Evolutionary conservation across 37 sponge, comb jelly and placozoan genomes (phyloP).

Genomic region (Halichondria panicea): DNA sequence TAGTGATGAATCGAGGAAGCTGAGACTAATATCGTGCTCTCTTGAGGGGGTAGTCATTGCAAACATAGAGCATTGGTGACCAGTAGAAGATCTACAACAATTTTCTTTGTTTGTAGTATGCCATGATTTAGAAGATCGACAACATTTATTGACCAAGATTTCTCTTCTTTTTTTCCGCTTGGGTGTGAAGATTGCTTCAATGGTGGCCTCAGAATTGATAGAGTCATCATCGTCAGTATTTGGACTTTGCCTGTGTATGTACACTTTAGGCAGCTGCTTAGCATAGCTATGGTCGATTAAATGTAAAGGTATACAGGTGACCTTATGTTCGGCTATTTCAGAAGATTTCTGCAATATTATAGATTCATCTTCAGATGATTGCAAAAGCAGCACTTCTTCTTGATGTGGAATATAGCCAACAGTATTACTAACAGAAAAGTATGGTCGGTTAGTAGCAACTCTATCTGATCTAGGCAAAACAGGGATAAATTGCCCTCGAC

Average conservation of each 20-base stretch:
- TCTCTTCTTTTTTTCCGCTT: background rate
- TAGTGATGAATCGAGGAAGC: slow-evolving; percentile 33
- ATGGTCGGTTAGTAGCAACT: slow-evolving; percentile 1
- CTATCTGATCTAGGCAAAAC: background rate
- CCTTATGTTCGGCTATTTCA: background rate
- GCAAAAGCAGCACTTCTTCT: too few relatives aligned
- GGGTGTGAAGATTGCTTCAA: slow-evolving; percentile 1
- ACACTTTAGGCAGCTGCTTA: background rate
- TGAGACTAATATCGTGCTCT: slow-evolving; percentile 19
- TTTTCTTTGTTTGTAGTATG: too few relatives aligned
- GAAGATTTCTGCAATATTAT: too few relatives aligned
- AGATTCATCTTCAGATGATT: too few relatives aligned
- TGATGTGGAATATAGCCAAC: too few relatives aligned
- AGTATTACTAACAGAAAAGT: slow-evolving; percentile 8
- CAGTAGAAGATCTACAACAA: too few relatives aligned
- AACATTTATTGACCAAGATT: background rate
- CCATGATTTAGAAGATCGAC: too few relatives aligned
- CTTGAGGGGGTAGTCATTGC: slow-evolving; percentile 12
- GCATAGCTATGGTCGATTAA: slow-evolving; percentile 31
- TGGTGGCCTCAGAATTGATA: background rate
- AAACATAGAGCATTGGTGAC: too few relatives aligned
- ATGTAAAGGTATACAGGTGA: slow-evolving; percentile 3
- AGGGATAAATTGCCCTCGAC: slow-evolving; percentile 55
- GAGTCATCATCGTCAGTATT: background rate
- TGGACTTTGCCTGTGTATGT: background rate